Conservation (phyloP, 2,113 vertebrate species). For the Tringa solitaria region DNA sequence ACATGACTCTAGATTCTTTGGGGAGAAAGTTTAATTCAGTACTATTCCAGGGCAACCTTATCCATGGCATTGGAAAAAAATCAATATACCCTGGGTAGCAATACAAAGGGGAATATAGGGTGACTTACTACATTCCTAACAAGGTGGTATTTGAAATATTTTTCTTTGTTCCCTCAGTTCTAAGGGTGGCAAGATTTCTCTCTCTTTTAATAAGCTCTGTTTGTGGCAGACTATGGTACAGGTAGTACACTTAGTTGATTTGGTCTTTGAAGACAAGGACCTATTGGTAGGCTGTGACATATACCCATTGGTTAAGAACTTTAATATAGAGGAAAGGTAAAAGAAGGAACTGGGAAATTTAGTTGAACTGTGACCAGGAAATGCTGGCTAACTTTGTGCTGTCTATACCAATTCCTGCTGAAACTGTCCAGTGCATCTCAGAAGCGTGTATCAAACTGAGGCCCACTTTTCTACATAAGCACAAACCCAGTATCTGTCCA, state of each 20-base stretch:
- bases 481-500: neutral
- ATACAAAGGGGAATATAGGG: neutral
- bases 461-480: neutral
- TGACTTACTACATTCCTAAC: neutral
- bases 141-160: neutral
- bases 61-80: neutral
- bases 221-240: neutral
- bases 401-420: neutral
- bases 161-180: neutral
- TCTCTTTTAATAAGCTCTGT: neutral
- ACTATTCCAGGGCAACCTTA: neutral
- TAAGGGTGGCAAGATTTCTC: neutral
- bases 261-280: neutral
- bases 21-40: neutral
- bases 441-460: neutral
- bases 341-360: neutral
- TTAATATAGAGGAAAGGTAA: neutral
- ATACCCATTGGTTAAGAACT: neutral
- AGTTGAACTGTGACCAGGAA: neutral
- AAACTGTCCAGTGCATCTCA: neutral
- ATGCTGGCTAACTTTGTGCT: neutral
- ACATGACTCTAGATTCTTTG: neutral
- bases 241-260: neutral
- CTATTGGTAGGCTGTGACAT: neutral
- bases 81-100: neutral